A percentile compares a stretch with the other conserved stretches of the same genome.
Evolutionary conservation across 2,797 vertebrate genomes (phyloP).

Genomic region (Miichthys miiuy): DNA sequence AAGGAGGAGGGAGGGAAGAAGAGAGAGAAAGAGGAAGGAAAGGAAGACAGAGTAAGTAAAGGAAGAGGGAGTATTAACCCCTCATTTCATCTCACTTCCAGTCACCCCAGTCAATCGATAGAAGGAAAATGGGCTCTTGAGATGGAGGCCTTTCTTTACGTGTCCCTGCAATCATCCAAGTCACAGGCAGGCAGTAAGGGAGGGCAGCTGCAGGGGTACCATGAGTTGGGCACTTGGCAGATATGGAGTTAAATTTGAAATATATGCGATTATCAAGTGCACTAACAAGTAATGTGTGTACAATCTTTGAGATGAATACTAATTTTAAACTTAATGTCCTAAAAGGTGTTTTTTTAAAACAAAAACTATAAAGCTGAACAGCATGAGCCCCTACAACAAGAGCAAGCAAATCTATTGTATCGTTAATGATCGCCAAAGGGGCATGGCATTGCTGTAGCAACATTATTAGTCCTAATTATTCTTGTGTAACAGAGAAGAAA

Average conservation of each 20-base stretch:
- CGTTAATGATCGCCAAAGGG: slow-evolving; percentile 24
- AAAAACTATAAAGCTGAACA: background rate
- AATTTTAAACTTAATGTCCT: background rate
- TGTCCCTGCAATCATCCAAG: slow-evolving; percentile 41
- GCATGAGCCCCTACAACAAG: background rate
- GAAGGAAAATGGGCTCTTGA: slow-evolving; percentile 54
- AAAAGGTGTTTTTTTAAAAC: background rate
- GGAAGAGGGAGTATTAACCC: slow-evolving; percentile 52
- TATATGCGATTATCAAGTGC: background rate
- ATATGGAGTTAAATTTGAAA: background rate
- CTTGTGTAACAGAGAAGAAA: slow-evolving; percentile 37
- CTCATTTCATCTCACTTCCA: slow-evolving; percentile 58
- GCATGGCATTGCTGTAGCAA: slow-evolving; percentile 37
- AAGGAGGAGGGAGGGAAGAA: background rate
- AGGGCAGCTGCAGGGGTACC: background rate
- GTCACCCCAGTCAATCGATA: slow-evolving; percentile 53
- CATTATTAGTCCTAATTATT: slow-evolving; percentile 58
- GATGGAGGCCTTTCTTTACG: slow-evolving; percentile 42
- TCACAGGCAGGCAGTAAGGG: background rate
- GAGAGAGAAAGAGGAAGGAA: background rate
- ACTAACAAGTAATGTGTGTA: background rate
- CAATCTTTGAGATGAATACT: background rate
- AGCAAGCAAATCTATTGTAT: slow-evolving; percentile 17
- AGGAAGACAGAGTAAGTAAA: slow-evolving; percentile 43
- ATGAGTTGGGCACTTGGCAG: background rate